These are phyloP conservation scores for Fratercula arctica DNA, from an alignment of 2,797 vertebrate species.

Conservation along the genomic window DNA sequence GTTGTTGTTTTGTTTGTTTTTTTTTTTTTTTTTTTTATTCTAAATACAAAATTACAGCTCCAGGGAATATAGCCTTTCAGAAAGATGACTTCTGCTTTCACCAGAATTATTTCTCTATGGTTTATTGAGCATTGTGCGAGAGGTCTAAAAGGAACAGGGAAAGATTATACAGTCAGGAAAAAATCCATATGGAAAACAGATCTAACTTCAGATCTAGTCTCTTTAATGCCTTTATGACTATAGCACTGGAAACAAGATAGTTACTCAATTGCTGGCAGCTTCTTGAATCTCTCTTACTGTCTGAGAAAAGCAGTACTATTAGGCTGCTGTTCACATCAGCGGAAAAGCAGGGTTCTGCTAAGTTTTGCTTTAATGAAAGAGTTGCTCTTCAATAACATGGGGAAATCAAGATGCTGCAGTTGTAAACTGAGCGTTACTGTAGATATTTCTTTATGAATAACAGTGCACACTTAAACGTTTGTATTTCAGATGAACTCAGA, in stretches of 20 bases:
- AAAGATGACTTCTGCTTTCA: not conserved
- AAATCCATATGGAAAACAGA: slow-evolving; percentile 9
- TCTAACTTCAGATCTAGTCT: not conserved
- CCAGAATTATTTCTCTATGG: not conserved
- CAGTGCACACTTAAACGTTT: not conserved
- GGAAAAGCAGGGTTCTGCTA: not conserved
- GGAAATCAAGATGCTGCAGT: not conserved
- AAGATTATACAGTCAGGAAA: not conserved
- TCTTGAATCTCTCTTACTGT: not conserved
- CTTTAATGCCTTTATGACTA: not conserved
- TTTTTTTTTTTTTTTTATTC: not conserved
- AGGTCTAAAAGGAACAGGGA: not conserved
- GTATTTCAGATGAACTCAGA: not conserved
- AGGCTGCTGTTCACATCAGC: not conserved
- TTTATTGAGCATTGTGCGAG: not conserved
- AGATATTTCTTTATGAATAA: not conserved
- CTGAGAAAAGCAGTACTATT: not conserved
- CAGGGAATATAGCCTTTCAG: not conserved
- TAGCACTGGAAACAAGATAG: not conserved
- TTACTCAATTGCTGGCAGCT: not conserved
- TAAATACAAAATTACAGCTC: not conserved
- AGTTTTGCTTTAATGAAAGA: not conserved
- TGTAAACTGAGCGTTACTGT: not conserved
- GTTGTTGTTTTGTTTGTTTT: not conserved
- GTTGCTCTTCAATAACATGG: rapidly evolving